phyloP scores from a whole-genome alignment of 2,888 invertebrate species.

The Venusia cambrica region DNA sequence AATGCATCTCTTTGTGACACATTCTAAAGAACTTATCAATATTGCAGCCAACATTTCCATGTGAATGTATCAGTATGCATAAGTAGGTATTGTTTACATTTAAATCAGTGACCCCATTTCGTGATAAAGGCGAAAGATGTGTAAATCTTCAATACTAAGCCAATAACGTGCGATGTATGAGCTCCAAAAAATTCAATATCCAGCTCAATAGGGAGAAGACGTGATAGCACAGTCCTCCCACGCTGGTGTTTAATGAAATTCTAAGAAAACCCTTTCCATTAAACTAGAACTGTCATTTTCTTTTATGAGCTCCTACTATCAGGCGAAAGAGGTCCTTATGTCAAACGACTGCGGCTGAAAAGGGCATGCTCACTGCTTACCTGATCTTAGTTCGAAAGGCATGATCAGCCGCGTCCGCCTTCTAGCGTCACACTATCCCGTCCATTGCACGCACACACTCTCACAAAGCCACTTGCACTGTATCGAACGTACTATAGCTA shows the following conservation, averaged over 20 bases:
- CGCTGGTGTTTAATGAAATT: conserved; percentile 25
- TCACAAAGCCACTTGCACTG: conserved; percentile 35
- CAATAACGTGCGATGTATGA: no score
- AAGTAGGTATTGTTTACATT: conserved; percentile 5
- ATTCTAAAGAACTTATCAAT: conserved; percentile 9
- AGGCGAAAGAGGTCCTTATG: conserved; percentile 28
- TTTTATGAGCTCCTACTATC: conserved; percentile 11
- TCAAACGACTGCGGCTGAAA: conserved; percentile 30
- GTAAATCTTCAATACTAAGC: conserved; percentile 6
- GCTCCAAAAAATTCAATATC: conserved; percentile 19
- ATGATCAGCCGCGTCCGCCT: conserved; percentile 70
- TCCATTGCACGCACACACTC: conserved; percentile 66
- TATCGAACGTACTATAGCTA: conserved; percentile 8
- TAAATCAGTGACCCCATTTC: conserved; percentile 10
- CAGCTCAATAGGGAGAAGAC: conserved; percentile 18
- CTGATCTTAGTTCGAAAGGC: conserved; percentile 77
- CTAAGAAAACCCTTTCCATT: conserved; percentile 29
- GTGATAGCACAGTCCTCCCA: conserved; percentile 16
- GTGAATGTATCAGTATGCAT: no score
- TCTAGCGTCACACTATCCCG: conserved; percentile 62
- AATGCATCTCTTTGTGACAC: conserved; percentile 12
- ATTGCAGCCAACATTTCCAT: no score
- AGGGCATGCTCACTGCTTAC: conserved; percentile 65
- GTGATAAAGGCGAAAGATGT: conserved; percentile 13
- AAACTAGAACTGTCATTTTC: conserved; percentile 24